These are phyloP conservation scores for Empis stercorea DNA, from an alignment of 2,888 invertebrate genomes.

Conservation along the genomic window DNA sequence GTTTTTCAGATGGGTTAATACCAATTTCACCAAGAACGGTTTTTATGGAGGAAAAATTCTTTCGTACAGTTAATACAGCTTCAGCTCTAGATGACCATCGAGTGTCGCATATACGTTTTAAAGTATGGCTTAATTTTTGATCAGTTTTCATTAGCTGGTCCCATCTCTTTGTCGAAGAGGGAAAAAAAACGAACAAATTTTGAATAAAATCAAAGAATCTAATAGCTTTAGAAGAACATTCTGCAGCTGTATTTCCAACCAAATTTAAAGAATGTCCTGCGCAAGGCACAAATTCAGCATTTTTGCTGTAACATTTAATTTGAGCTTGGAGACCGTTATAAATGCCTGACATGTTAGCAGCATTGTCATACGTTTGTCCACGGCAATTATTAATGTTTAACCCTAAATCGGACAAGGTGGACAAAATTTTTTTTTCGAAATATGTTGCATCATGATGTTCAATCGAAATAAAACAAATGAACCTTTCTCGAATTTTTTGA, in stretches of 20 bases:
- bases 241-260: background rate
- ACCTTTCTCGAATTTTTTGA: background rate
- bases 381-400: slow-evolving; percentile 2
- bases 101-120: background rate
- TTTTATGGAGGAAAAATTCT: background rate
- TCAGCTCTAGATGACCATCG: background rate
- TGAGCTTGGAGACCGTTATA: slow-evolving; percentile 3
- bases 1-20: background rate
- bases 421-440: background rate
- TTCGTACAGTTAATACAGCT: background rate
- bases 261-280: slow-evolving; percentile 1
- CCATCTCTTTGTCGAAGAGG: background rate
- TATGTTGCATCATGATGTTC: background rate
- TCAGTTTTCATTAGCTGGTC: background rate
- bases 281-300: background rate
- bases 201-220: background rate
- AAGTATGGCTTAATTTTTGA: background rate
- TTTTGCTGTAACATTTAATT: background rate
- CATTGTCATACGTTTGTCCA: slow-evolving; percentile 6
- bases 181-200: slow-evolving; percentile 1
- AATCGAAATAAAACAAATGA: background rate
- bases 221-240: background rate
- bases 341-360: slow-evolving; percentile 5
- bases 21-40: background rate
- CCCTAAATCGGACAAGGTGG: background rate